A percentile compares a stretch with the other conserved stretches of the same genome.
Conservation (phyloP, 2,888 invertebrate species). For the Tetrapedia diversipes region DNA sequence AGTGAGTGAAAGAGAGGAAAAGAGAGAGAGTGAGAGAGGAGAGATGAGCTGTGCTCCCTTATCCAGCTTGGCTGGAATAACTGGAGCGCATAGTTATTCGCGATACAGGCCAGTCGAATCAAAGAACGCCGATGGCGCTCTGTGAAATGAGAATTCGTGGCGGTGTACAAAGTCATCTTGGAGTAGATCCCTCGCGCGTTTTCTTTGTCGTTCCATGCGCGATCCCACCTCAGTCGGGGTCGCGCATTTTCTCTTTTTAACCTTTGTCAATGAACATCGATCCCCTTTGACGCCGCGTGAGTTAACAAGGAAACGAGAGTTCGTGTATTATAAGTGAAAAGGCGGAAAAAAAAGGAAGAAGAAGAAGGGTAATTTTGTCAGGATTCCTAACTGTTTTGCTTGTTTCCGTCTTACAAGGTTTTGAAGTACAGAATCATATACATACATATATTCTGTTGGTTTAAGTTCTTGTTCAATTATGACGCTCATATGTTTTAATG, state of each 20-base stretch:
- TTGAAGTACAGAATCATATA: too few species aligned
- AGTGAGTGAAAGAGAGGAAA: too few species aligned
- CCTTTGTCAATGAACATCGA: not conserved
- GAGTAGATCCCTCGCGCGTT: not conserved
- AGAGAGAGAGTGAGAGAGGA: not conserved
- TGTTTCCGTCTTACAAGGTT: too few species aligned
- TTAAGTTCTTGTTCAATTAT: too few species aligned
- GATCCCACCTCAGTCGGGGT: not conserved
- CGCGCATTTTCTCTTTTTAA: not conserved
- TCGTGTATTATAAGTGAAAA: too few species aligned
- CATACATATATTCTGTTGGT: too few species aligned
- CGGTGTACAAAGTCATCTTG: slow-evolving; percentile 18
- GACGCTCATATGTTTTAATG: too few species aligned
- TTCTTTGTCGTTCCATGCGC: slow-evolving; percentile 20
- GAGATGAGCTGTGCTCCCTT: not conserved
- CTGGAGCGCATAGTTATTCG: slow-evolving; percentile 36
- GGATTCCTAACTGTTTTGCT: too few species aligned
- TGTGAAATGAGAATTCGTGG: slow-evolving; percentile 39
- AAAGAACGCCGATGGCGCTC: slow-evolving; percentile 21
- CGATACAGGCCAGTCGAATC: slow-evolving; percentile 8
- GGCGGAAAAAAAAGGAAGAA: too few species aligned
- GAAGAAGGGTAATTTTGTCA: not conserved
- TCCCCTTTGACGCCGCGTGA: too few species aligned
- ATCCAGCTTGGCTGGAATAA: not conserved
- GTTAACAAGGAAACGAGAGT: too few species aligned